Base-by-base conservation (phyloP, 1,140 invertebrate genomes). In the Drosophila subobscura region DNA sequence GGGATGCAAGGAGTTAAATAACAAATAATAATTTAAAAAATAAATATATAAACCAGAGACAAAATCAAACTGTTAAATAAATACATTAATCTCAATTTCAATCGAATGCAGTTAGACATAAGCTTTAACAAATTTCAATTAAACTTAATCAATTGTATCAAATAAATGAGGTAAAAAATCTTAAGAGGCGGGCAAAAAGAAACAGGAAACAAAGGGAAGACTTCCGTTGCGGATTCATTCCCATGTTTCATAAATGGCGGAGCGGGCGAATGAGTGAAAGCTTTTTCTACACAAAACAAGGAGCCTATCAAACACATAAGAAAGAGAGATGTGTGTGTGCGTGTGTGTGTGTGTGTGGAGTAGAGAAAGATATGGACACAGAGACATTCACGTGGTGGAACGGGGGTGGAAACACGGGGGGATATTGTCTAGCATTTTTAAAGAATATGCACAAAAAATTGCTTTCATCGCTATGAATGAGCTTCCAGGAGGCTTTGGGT, bases 201-300 rank as follows among this genome's bases (percentile, higher is more conserved):
- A 65, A 56, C 25, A 14, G 64, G 63, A 56, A 68, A 33, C 29
- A 42, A 37, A 22, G 33, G 33, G 33, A 40, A n/a, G 8, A 16
- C 14, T 33, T 33, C 44, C 23, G 12, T 10, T 55, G 10, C 4
- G 16, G 25, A 12, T 52, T 64, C 29, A 41, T 44, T 68, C 25
- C 49, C 49, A 49, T 64, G 42, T 41, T 81, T 64, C 67, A 63
- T 57, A 68, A 44, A 68, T 68, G 50, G 63, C 33, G 65, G 65
- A 63, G 65, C 63, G 55, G 44, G 50, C 44, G 68, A 68, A 37
- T 56, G 52, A 68, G 67, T 41, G 44, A 68, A 68, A 68, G 65
- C 65, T 66, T 66, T 66, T 66, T 76, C 81, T 85, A 85, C 80
- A 85, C 77, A 85, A 85, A 84, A 85, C 77, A 67, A 44, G 56